A percentile compares a stretch with the other conserved stretches of the same genome.
Conservation (phyloP, 2,888 invertebrate genomes). For the Noctua comes region DNA sequence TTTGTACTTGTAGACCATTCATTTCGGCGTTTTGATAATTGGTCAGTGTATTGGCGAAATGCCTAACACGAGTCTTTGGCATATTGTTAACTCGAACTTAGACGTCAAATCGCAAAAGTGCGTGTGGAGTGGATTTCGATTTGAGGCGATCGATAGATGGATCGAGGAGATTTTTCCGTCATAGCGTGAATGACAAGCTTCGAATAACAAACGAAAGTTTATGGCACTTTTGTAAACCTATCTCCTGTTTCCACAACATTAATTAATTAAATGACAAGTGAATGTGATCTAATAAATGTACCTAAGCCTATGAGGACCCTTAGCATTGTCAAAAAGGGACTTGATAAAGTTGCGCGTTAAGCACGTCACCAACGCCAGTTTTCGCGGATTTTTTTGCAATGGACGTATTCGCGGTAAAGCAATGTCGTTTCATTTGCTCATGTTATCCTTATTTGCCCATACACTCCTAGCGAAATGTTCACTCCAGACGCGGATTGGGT, state of each 20-base stretch:
- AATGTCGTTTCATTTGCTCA: constrained; percentile 15
- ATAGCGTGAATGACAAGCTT: background rate
- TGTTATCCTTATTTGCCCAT: constrained; percentile 41
- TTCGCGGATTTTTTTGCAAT: constrained; percentile 17
- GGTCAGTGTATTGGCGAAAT: background rate
- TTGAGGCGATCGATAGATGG: background rate
- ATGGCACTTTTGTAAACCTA: background rate
- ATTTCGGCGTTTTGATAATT: background rate
- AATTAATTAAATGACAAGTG: background rate
- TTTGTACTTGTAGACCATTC: too few relatives aligned
- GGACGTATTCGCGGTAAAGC: constrained; percentile 10
- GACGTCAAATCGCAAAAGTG: background rate
- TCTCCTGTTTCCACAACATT: background rate
- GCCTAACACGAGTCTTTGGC: background rate
- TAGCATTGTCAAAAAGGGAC: background rate
- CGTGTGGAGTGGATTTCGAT: background rate
- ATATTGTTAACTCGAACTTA: constrained; percentile 5
- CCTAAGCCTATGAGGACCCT: background rate
- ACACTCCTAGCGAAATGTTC: constrained; percentile 8
- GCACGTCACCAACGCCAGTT: constrained; percentile 2
- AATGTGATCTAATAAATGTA: background rate
- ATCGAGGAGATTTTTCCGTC: background rate
- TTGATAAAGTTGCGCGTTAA: background rate
- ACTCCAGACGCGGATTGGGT: background rate
- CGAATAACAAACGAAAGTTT: background rate